Evolutionary conservation across 2,888 invertebrate species (phyloP).

Genomic region (Apodemia mormo): DNA sequence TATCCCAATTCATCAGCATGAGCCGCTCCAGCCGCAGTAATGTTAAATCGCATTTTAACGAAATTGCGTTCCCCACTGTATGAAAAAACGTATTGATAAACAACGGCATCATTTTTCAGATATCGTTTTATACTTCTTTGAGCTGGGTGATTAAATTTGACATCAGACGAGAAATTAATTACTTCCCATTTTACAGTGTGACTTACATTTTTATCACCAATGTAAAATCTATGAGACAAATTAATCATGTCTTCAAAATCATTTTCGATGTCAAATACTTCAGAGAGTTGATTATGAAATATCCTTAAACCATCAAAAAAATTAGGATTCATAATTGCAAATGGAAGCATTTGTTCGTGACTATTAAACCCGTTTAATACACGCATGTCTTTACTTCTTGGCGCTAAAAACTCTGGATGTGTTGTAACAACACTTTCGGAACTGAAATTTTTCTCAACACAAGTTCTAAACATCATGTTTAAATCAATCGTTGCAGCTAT

Average conservation of each 20-base stretch:
- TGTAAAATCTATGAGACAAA: slow-evolving; percentile 48
- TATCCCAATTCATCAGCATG: slow-evolving; percentile 49
- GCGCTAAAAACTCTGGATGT: no score
- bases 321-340: neutral
- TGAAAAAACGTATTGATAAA: slow-evolving; percentile 51
- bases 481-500: slow-evolving; percentile 35
- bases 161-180: slow-evolving; percentile 48
- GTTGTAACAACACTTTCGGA: no score
- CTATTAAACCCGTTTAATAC: no score
- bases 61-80: slow-evolving; percentile 52
- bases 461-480: neutral
- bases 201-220: slow-evolving; percentile 46
- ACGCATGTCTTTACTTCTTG: no score
- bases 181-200: slow-evolving; percentile 36
- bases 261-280: slow-evolving; percentile 16
- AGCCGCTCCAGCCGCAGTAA: slow-evolving; percentile 37
- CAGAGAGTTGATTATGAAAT: slow-evolving; percentile 23
- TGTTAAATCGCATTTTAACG: slow-evolving; percentile 40
- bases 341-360: no score
- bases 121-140: slow-evolving; percentile 46
- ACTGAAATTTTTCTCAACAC: no score
- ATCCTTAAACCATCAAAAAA: slow-evolving; percentile 25
- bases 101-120: slow-evolving; percentile 40
- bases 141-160: slow-evolving; percentile 42
- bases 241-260: slow-evolving; percentile 38